Evolutionary conservation across 2,888 invertebrate species (phyloP), one percentile per base, ranked within the genome.

Genomic region (Epistrophella euchroma): DNA sequence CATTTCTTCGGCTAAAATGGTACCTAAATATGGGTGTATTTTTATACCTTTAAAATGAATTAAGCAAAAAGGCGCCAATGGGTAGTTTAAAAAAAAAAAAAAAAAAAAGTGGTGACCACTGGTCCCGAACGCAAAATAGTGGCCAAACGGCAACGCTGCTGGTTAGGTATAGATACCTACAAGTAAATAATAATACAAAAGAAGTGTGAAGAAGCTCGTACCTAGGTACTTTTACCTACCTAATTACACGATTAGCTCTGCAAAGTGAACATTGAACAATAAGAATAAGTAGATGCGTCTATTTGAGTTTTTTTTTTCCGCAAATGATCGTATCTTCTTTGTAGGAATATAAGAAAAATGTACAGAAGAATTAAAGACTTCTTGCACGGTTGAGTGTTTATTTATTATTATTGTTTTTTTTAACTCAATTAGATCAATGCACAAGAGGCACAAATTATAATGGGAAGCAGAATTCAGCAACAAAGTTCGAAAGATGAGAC

Each of bases 321-420:
- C 43, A 45, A 45, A 45, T 10, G 45, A 45, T 45, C 43, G n/a
- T 43, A 43, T 43, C 43, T 43, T n/a, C n/a, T n/a, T n/a, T 43
- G n/a, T n/a, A 43, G 43, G 43, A 5, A 37, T 37, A 35, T 15
- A 40, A 4, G 15, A 43, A 43, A n/a, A 43, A 22, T 22, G 22
- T 50, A 13, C n/a, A 2, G 15, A 13, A 50, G 6, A 43, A 28
- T 28, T n/a, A 52, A 55, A 55, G 55, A 55, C 32, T 55, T 28
- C 32, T 58, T 35, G 58, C 58, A 58, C 58, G 35, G 58, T 58
- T 58, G 58, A 13, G 35, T 58, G 58, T 35, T 58, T 58, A 32
- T 58, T 58, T 17, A 17, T 56, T n/a, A 17, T 4, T 9, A 17
- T 17, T 56, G 10, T 32, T 58, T 32, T 58, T 35, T 17, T 52